Evolutionary conservation across 2,797 vertebrate genomes (phyloP).

Genomic region (Rhinophrynus dorsalis): DNA sequence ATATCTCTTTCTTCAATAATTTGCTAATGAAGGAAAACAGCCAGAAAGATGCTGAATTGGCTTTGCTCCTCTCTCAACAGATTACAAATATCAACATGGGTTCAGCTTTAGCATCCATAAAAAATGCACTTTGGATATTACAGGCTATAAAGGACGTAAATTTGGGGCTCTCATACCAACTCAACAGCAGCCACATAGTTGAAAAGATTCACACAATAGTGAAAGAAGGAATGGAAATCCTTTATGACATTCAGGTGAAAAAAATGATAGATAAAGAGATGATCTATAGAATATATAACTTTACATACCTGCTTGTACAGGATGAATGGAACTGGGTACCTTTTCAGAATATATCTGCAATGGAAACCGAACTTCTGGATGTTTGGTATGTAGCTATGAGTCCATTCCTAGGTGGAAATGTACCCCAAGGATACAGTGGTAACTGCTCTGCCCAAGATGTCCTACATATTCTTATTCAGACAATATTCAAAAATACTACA

Average conservation of each 20-base stretch:
- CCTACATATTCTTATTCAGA: slow-evolving; percentile 36
- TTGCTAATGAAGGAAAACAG: background rate
- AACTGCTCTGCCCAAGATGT: slow-evolving; percentile 40
- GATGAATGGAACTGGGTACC: slow-evolving; percentile 34
- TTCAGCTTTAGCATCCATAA: background rate
- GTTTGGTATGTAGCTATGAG: slow-evolving; percentile 42
- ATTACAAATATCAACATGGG: background rate
- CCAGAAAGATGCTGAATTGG: slow-evolving; percentile 2
- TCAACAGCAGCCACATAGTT: slow-evolving; percentile 47
- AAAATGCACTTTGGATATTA: background rate
- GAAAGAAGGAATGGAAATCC: slow-evolving; percentile 50
- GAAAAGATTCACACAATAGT: slow-evolving; percentile 51
- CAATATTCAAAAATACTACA: slow-evolving; percentile 56
- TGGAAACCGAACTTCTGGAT: slow-evolving; percentile 44
- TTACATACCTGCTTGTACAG: slow-evolving; percentile 49
- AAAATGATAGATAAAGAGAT: slow-evolving; percentile 48
- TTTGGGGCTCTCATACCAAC: slow-evolving; percentile 2
- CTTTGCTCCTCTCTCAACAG: background rate
- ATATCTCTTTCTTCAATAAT: background rate
- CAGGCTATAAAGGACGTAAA: background rate
- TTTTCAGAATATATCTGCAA: background rate
- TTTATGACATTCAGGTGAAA: slow-evolving; percentile 29
- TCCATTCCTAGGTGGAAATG: slow-evolving; percentile 48
- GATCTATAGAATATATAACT: slow-evolving; percentile 49
- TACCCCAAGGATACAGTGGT: background rate